These are phyloP conservation scores for Myiozetetes cayanensis DNA, from an alignment of 2,113 vertebrate species.

Conservation along the genomic window DNA sequence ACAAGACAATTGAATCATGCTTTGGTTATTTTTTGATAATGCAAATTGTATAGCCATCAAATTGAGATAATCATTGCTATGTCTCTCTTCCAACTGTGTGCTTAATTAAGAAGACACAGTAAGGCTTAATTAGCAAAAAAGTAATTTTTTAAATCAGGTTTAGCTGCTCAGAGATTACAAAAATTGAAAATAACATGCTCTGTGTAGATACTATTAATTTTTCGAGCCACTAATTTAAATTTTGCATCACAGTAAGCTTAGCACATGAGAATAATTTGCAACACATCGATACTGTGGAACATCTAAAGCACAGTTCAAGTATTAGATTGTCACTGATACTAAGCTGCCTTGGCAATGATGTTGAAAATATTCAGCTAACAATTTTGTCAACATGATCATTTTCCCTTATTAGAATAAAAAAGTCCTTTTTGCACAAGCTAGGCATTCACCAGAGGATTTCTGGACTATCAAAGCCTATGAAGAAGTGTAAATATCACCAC, in stretches of 20 bases:
- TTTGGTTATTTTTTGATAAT: slow-evolving; percentile 45
- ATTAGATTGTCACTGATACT: background rate
- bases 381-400: background rate
- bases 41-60: slow-evolving; percentile 36
- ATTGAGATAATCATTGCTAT: slow-evolving; percentile 26
- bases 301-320: background rate
- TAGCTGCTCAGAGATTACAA: slow-evolving; percentile 47
- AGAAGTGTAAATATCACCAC: background rate
- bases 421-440: background rate
- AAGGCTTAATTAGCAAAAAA: slow-evolving; percentile 62
- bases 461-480: background rate
- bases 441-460: background rate
- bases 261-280: slow-evolving; percentile 12
- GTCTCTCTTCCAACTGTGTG: slow-evolving; percentile 47
- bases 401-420: background rate
- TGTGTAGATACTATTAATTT: slow-evolving; percentile 36
- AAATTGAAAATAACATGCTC: slow-evolving; percentile 55
- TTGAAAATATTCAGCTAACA: background rate
- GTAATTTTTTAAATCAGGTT: slow-evolving; percentile 65
- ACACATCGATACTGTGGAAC: background rate
- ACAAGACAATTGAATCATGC: slow-evolving; percentile 33
- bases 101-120: slow-evolving; percentile 62
- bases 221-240: slow-evolving; percentile 25
- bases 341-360: background rate
- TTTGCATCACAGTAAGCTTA: slow-evolving; percentile 31